Percentiles rank a stretch among this genome's conserved stretches.
These are phyloP conservation scores for Ceyx melanurus DNA, from an alignment of 2,113 vertebrate genomes.

Conservation along the genomic window DNA sequence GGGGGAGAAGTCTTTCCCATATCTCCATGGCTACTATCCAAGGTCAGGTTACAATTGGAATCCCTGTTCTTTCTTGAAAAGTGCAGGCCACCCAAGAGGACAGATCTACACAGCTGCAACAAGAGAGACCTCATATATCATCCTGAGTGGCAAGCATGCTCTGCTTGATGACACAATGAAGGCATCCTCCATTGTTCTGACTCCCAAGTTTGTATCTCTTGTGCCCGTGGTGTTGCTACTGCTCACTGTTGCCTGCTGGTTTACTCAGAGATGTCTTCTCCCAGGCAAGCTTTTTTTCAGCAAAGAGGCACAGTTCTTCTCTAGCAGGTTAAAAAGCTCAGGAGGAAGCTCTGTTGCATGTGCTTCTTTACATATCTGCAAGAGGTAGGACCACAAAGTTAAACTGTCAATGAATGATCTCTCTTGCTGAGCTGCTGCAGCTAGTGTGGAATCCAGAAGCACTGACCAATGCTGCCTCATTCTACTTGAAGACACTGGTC, in stretches of 20 bases:
- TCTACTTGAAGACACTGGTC: not conserved
- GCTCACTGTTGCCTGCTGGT: not conserved
- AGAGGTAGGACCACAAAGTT: not conserved
- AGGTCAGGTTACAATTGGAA: not conserved
- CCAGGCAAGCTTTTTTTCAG: not conserved
- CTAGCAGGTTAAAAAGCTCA: not conserved
- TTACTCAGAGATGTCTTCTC: not conserved
- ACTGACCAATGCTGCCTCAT: not conserved
- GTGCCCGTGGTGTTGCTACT: fast-evolving
- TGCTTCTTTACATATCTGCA: not conserved
- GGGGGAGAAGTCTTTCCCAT: not conserved
- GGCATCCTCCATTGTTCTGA: not conserved
- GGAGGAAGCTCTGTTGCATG: not conserved
- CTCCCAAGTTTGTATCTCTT: not conserved
- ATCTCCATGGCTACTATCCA: not conserved
- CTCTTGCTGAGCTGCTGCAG: not conserved
- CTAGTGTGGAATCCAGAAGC: not conserved
- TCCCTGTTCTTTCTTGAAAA: not conserved
- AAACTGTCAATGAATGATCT: not conserved
- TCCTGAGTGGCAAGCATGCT: not conserved
- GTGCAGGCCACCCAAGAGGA: not conserved
- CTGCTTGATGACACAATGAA: not conserved
- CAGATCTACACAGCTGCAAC: not conserved
- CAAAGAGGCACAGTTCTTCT: not conserved
- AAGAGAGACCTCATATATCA: not conserved